A percentile compares a stretch with the other conserved stretches of the same genome.
Conservation (phyloP, 1,140 invertebrate species). For the Calycopis cecrops region DNA sequence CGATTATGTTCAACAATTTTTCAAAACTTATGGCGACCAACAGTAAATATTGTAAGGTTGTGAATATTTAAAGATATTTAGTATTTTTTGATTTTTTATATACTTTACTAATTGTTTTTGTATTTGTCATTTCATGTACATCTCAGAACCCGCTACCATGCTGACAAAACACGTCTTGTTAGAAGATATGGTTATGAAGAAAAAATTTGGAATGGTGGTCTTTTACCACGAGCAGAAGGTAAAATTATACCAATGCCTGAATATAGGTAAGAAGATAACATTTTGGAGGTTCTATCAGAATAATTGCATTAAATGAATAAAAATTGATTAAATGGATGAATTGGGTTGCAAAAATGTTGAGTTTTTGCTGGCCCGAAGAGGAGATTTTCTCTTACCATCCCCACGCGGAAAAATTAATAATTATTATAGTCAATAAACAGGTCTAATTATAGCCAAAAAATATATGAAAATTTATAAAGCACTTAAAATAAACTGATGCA, state of each 20-base stretch:
- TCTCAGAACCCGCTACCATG: conserved; percentile 77
- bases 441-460: too few species aligned
- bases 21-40: conserved; percentile 51
- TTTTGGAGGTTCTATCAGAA: background rate
- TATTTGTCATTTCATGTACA: conserved; percentile 19
- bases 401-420: too few species aligned
- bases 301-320: too few species aligned
- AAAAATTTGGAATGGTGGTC: conserved; percentile 78
- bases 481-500: too few species aligned
- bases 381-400: too few species aligned
- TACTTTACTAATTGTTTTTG: conserved; percentile 8
- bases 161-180: conserved; percentile 80
- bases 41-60: conserved; percentile 54
- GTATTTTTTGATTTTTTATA: conserved; percentile 14
- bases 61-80: conserved; percentile 16
- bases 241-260: conserved; percentile 78
- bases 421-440: too few species aligned
- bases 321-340: too few species aligned
- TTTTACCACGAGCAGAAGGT: conserved; percentile 78
- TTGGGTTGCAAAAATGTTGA: too few species aligned
- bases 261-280: conserved; percentile 72
- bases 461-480: too few species aligned
- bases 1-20: conserved; percentile 47
- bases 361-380: too few species aligned
- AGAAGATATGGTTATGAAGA: conserved; percentile 84